Conservation (phyloP, 2,888 invertebrate genomes). For the Eurytoma californica region DNA sequence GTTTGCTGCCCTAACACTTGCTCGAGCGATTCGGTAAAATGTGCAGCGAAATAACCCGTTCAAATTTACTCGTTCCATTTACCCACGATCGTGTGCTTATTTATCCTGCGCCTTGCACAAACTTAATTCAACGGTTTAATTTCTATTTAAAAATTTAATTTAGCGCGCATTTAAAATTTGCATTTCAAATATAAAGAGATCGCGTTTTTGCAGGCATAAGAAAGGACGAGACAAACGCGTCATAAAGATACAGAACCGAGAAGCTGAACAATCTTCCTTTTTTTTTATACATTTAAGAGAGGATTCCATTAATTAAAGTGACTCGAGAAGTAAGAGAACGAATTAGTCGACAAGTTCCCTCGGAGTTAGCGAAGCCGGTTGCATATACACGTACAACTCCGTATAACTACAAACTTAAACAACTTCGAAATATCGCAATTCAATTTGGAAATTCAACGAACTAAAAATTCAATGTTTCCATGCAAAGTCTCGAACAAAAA, state of each 20-base stretch:
- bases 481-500: constrained; percentile 52
- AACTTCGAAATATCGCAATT: constrained; percentile 56
- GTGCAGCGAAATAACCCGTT: too few species aligned
- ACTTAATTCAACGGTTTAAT: too few species aligned
- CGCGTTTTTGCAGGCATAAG: background rate
- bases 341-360: constrained; percentile 52
- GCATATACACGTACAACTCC: constrained; percentile 44
- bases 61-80: too few species aligned
- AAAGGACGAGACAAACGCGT: background rate
- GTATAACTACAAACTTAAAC: constrained; percentile 56
- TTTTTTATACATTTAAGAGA: constrained; percentile 51
- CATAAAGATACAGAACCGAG: constrained; percentile 22
- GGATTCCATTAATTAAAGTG: constrained; percentile 55
- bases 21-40: too few species aligned
- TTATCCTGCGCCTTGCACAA: too few species aligned
- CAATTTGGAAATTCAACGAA: constrained; percentile 56
- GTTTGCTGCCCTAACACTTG: too few species aligned
- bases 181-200: background rate
- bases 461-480: constrained; percentile 57
- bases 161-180: too few species aligned
- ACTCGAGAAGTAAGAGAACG: constrained; percentile 54
- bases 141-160: too few species aligned
- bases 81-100: too few species aligned
- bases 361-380: constrained; percentile 10
- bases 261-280: constrained; percentile 50